Conservation (phyloP, 2,888 invertebrate species). For the Andrena praecox region DNA sequence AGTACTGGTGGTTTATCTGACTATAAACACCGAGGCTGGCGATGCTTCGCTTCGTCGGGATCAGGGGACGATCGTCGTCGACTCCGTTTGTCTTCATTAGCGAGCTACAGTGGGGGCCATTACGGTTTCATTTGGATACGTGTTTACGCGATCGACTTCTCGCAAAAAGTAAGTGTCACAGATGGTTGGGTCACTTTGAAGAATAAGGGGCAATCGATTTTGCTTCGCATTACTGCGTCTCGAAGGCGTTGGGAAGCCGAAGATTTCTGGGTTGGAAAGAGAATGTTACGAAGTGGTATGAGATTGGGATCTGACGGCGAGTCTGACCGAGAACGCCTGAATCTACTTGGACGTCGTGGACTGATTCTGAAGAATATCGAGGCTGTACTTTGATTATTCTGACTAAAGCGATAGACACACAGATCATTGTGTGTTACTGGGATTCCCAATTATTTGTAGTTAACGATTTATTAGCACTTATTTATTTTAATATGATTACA, state of each 20-base stretch:
- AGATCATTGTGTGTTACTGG: too few species aligned
- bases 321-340: background rate
- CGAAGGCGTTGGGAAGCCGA: background rate
- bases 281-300: background rate
- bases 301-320: background rate
- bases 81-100: slow-evolving; percentile 41
- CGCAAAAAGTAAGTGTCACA: background rate
- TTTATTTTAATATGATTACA: too few species aligned
- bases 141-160: slow-evolving; percentile 3
- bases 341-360: background rate
- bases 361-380: background rate
- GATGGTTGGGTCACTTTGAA: background rate
- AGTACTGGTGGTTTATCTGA: slow-evolving; percentile 67
- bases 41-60: slow-evolving; percentile 31
- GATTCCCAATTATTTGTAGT: background rate
- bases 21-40: slow-evolving; percentile 53
- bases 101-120: slow-evolving; percentile 15
- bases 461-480: background rate
- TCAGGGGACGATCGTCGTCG: slow-evolving; percentile 14
- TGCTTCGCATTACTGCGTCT: background rate
- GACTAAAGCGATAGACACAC: too few species aligned
- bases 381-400: background rate
- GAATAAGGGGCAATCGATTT: background rate
- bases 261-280: too few species aligned
- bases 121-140: slow-evolving; percentile 9